Evolutionary conservation across 2,888 invertebrate genomes (phyloP).

Genomic region (Acronicta alni): DNA sequence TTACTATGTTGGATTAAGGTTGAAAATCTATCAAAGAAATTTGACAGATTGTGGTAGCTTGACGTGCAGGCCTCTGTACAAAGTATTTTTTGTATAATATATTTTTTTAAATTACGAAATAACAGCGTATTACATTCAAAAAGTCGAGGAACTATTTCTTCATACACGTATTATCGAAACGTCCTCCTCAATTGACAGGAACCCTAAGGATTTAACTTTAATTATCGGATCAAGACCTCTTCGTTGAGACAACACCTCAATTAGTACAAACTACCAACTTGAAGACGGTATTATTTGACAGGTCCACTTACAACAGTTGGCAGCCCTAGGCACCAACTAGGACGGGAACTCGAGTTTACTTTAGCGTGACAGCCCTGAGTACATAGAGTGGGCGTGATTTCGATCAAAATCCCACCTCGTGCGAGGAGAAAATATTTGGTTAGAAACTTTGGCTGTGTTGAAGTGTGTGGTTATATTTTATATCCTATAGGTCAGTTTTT

Average conservation of each 20-base stretch:
- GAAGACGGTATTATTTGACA: neutral
- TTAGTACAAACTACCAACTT: neutral
- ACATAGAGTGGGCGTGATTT: constrained; percentile 33
- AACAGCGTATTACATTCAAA: too few species aligned
- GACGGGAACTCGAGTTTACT: constrained; percentile 14
- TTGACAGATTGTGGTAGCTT: too few species aligned
- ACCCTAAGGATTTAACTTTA: neutral
- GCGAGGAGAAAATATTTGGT: constrained; percentile 26
- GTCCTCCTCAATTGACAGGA: neutral
- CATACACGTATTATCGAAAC: too few species aligned
- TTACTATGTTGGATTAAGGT: too few species aligned
- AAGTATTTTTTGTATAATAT: too few species aligned
- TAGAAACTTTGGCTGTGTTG: neutral
- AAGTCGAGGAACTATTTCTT: too few species aligned
- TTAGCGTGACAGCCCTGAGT: constrained; percentile 27
- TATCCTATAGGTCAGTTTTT: too few species aligned
- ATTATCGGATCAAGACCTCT: neutral
- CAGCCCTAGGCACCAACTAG: constrained; percentile 28
- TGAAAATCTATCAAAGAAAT: too few species aligned
- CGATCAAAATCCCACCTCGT: constrained; percentile 34
- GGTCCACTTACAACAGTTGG: neutral
- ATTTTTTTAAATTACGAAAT: too few species aligned
- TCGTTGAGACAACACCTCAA: constrained; percentile 1
- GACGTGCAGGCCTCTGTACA: too few species aligned
- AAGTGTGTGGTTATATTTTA: neutral